Evolutionary conservation across 2,113 vertebrate genomes (phyloP).

Genomic region (Atractosteus spatula): DNA sequence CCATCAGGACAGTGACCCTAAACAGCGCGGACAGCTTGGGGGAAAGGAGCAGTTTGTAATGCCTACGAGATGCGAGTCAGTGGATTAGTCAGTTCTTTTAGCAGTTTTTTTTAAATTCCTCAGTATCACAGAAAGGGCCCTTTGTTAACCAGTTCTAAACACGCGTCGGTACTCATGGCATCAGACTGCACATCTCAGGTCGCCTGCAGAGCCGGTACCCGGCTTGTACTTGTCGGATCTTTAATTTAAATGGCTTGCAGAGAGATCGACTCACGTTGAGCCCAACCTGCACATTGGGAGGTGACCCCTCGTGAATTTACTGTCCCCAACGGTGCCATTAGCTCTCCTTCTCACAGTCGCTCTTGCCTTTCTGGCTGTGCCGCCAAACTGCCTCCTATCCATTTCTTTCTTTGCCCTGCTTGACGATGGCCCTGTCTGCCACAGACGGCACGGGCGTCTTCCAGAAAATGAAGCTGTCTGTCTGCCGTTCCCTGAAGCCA

Average conservation of each 20-base stretch:
- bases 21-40: background rate
- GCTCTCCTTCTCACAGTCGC: slow-evolving; percentile 10
- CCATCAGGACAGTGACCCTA: background rate
- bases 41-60: background rate
- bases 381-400: background rate
- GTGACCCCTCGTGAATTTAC: too few species aligned
- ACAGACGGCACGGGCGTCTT: background rate
- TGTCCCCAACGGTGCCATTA: slow-evolving; percentile 18
- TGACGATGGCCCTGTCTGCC: background rate
- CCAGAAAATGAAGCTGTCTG: slow-evolving; percentile 17
- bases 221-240: too few species aligned
- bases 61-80: too few species aligned
- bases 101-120: too few species aligned
- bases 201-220: background rate
- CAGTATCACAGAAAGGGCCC: too few species aligned
- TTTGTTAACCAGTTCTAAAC: too few species aligned
- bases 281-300: background rate
- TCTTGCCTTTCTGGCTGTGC: background rate
- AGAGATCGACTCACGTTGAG: too few species aligned
- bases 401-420: background rate
- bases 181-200: too few species aligned
- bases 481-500: slow-evolving; percentile 15
- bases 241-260: too few species aligned
- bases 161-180: too few species aligned
- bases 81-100: too few species aligned